Evolutionary conservation across 1,140 invertebrate species (phyloP).

Genomic region (Pomacea maculata): DNA sequence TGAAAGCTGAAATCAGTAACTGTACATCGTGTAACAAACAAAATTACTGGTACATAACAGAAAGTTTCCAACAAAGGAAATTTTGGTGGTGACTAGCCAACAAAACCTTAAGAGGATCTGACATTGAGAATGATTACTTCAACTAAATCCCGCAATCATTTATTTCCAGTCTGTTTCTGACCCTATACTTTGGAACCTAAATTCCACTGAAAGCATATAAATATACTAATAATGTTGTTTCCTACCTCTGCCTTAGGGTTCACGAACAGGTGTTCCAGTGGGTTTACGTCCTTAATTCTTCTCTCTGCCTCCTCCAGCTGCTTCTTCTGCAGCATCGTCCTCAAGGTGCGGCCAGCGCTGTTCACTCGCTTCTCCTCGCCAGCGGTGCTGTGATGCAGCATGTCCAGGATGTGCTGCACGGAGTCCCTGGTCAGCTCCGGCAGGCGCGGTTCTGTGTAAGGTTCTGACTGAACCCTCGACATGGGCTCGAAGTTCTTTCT

Average conservation of each 20-base stretch:
- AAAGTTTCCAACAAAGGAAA: no score
- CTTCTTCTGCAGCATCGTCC: neutral
- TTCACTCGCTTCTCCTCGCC: slow-evolving; percentile 4
- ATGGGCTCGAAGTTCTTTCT: slow-evolving; percentile 8
- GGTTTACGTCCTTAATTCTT: neutral
- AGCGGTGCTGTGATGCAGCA: slow-evolving; percentile 6
- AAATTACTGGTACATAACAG: no score
- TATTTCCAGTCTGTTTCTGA: no score
- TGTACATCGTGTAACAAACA: no score
- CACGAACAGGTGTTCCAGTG: slow-evolving; percentile 18
- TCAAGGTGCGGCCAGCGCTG: neutral
- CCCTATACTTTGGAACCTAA: no score
- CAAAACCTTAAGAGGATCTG: no score
- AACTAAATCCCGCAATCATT: no score
- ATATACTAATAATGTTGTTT: neutral
- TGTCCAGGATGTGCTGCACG: neutral
- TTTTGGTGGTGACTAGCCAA: no score
- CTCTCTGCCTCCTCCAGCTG: slow-evolving; percentile 17
- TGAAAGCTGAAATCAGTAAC: neutral
- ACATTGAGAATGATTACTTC: no score
- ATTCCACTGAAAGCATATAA: no score
- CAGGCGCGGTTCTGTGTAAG: neutral
- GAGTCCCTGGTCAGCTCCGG: slow-evolving; percentile 10
- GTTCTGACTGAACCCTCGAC: neutral
- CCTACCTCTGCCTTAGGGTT: slow-evolving; percentile 20